Conservation (phyloP, 2,888 invertebrate species). For the Plebejus melissa region DNA sequence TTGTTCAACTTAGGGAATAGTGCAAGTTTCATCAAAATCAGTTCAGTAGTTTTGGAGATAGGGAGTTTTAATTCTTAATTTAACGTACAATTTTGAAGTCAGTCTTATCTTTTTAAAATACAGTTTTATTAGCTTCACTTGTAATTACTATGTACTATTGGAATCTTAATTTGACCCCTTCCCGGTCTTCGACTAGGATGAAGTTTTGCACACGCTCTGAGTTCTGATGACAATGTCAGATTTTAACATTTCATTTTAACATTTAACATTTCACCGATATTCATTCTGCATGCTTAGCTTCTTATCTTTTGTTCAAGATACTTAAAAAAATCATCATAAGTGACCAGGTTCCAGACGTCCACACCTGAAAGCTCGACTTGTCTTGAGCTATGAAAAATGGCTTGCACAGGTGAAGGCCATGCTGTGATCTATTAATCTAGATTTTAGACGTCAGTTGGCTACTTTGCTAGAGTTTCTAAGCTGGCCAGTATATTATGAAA, state of each 20-base stretch:
- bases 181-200: too few relatives aligned
- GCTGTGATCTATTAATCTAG: slow-evolving; percentile 13
- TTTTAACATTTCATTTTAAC: neutral
- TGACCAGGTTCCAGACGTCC: neutral
- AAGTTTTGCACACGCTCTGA: too few relatives aligned
- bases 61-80: too few relatives aligned
- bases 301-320: neutral
- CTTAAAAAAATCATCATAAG: neutral
- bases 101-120: too few relatives aligned
- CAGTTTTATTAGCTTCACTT: too few relatives aligned
- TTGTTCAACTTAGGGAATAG: too few relatives aligned
- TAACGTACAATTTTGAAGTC: too few relatives aligned
- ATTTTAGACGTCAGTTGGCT: neutral
- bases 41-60: too few relatives aligned
- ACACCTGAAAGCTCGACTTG: slow-evolving; percentile 1
- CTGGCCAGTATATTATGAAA: neutral
- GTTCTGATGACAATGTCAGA: too few relatives aligned
- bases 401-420: slow-evolving; percentile 1
- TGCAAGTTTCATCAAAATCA: too few relatives aligned
- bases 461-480: neutral
- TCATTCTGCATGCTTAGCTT: neutral
- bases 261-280: neutral
- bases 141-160: too few relatives aligned
- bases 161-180: too few relatives aligned
- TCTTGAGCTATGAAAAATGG: slow-evolving; percentile 14